phyloP scores from a whole-genome alignment of 2,113 vertebrate species.

The Dipodomys stephensi region DNA sequence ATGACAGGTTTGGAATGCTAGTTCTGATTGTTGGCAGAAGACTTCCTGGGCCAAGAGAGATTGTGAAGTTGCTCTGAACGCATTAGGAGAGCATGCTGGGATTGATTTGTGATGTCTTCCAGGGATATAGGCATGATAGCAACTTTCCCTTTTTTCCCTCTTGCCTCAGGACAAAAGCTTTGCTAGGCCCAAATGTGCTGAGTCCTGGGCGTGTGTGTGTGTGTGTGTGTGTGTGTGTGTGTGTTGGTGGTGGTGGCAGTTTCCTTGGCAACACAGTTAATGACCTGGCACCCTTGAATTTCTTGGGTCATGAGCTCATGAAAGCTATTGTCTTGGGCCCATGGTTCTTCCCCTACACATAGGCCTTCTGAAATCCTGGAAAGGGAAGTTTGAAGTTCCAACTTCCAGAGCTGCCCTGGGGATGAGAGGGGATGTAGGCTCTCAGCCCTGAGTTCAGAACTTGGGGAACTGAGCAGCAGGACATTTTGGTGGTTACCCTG shows the following conservation, averaged over 20 bases:
- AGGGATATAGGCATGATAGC: neutral
- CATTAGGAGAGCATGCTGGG: neutral
- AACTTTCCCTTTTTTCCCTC: neutral
- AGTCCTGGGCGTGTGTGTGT: no score
- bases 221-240: no score
- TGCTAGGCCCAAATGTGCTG: neutral
- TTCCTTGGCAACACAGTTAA: neutral
- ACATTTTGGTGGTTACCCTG: neutral
- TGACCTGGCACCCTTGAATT: neutral
- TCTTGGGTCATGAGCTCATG: neutral
- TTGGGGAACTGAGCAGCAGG: neutral
- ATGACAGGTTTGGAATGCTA: accelerated
- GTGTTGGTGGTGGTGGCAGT: neutral
- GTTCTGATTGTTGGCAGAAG: neutral
- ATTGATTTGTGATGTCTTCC: constrained; percentile 58
- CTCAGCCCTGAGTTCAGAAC: neutral
- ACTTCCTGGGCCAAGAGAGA: neutral
- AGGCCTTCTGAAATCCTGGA: neutral
- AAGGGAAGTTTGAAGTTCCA: neutral
- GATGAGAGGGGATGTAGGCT: neutral
- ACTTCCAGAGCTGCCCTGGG: neutral
- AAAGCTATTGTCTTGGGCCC: neutral
- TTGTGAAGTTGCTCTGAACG: neutral
- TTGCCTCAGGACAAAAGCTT: neutral
- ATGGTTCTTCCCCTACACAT: no score